phyloP scores from a whole-genome alignment of 2,113 vertebrate genomes.

The Odobenus rosmarus region DNA sequence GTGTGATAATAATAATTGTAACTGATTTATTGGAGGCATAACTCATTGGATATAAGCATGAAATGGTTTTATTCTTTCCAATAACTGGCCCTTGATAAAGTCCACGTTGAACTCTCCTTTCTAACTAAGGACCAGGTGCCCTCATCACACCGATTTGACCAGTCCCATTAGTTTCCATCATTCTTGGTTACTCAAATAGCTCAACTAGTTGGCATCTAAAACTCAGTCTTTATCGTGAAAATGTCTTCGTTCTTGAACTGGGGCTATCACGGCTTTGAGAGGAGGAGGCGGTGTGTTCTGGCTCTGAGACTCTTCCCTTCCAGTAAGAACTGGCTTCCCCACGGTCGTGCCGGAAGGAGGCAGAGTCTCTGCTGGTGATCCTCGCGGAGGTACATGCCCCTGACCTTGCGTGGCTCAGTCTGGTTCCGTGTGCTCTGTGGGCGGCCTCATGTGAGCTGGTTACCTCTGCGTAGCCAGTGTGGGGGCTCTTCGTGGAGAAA shows the following conservation, averaged over 20 bases:
- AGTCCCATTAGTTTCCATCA: background rate
- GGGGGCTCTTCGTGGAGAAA: background rate
- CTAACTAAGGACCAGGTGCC: background rate
- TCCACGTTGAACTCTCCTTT: background rate
- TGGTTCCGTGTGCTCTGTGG: background rate
- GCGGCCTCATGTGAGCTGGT: background rate
- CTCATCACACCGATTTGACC: background rate
- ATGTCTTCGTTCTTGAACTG: background rate
- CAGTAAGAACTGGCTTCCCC: background rate
- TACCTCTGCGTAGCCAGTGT: background rate
- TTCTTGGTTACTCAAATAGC: background rate
- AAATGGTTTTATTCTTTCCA: background rate
- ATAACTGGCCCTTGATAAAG: background rate
- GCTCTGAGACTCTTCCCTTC: background rate
- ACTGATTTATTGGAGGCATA: background rate
- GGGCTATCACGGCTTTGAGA: background rate
- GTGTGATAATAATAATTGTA: background rate
- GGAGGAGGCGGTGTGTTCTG: background rate
- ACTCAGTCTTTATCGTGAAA: background rate
- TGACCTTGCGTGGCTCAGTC: accelerated
- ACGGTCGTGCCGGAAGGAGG: no score
- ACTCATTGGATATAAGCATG: background rate
- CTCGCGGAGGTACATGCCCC: background rate
- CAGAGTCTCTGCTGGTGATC: background rate
- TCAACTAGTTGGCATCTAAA: background rate